Evolutionary conservation across 2,113 vertebrate genomes (phyloP).

Genomic region (Oceanites oceanicus): DNA sequence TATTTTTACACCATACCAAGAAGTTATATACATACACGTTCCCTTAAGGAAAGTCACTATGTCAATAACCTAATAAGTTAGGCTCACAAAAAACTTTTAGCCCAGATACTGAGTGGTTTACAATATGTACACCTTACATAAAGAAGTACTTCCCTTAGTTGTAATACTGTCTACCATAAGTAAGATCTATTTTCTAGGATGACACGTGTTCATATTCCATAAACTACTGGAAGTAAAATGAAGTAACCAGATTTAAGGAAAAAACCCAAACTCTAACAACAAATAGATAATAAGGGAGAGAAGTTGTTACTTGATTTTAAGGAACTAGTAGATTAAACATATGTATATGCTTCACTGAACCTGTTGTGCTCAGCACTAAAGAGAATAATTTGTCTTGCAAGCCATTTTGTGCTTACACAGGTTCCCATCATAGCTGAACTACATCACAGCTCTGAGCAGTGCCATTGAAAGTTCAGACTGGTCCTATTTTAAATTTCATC

Average conservation of each 20-base stretch:
- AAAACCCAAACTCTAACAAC: background rate
- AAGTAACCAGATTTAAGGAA: background rate
- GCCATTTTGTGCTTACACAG: background rate
- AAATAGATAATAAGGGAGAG: background rate
- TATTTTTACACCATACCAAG: background rate
- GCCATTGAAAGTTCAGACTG: background rate
- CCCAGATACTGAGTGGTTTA: background rate
- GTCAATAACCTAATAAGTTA: background rate
- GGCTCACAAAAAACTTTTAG: background rate
- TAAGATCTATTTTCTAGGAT: background rate
- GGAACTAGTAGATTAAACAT: background rate
- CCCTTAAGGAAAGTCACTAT: background rate
- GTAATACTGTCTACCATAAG: background rate
- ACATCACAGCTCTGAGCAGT: background rate
- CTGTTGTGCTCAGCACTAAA: background rate
- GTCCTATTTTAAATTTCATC: background rate
- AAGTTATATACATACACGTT: background rate
- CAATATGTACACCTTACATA: background rate
- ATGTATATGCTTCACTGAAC: background rate
- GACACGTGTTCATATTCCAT: background rate
- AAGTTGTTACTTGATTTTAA: background rate
- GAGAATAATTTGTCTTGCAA: background rate
- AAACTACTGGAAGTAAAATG: background rate
- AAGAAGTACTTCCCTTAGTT: background rate
- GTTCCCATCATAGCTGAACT: conserved; percentile 7